Percentiles rank a stretch among this genome's conserved stretches.
Evolutionary conservation across 2,113 vertebrate species (phyloP).

Genomic region (Cynocephalus volans): DNA sequence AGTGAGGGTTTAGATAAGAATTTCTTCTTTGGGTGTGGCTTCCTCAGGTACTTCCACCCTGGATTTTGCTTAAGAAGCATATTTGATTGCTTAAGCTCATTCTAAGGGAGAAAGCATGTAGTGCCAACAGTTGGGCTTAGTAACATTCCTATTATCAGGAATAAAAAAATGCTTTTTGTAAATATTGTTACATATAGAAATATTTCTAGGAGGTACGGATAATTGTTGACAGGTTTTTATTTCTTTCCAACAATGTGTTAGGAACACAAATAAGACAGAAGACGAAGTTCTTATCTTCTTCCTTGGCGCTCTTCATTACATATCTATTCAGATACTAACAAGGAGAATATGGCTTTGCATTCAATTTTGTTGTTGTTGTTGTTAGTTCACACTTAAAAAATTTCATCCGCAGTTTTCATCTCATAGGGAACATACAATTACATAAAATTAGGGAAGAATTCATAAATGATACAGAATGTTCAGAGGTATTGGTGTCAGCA

Average conservation of each 20-base stretch:
- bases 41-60: background rate
- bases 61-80: slow-evolving; percentile 49
- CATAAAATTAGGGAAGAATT: slow-evolving; percentile 1
- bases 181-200: slow-evolving; percentile 39
- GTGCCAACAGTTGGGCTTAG: background rate
- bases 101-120: background rate
- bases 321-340: background rate
- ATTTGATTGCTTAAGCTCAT: background rate
- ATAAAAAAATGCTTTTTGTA: slow-evolving; percentile 18
- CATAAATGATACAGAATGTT: slow-evolving; percentile 12
- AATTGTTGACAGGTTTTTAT: slow-evolving; percentile 40
- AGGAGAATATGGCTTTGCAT: background rate
- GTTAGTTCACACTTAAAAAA: background rate
- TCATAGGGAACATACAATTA: background rate
- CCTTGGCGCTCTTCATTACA: background rate
- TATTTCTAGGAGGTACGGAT: slow-evolving; percentile 1
- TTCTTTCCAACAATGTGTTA: slow-evolving; percentile 32
- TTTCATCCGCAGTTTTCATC: background rate
- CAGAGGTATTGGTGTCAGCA: background rate
- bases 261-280: slow-evolving; percentile 20
- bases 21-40: background rate
- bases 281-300: background rate
- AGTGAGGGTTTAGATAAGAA: background rate
- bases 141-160: background rate
- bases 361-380: background rate